Evolutionary conservation across 2,797 vertebrate species (phyloP), one percentile per base, ranked within the genome.

Genomic region (Galagoides demidoff): DNA sequence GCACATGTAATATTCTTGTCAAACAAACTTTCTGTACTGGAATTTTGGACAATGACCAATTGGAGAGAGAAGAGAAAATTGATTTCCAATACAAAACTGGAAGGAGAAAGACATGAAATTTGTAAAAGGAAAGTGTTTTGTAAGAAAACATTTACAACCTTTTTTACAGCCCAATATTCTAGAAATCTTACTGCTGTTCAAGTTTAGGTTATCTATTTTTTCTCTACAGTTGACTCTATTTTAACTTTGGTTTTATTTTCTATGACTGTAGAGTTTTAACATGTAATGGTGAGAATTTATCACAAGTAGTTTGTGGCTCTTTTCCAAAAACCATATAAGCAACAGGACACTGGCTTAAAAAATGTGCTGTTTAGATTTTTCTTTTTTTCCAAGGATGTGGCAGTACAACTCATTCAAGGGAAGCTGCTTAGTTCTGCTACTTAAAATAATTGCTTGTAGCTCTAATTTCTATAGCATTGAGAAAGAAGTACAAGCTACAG

Each of bases 201-300:
- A 94, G 63, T 85, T 77, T 4, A 96, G 55, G 78, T 97, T 96
- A 97, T 88, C 92, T 77, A 89, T 95, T 97, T 94, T 95, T 98
- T 96, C 96, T 95, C 94, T 97, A 25, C 0, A 10, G 85, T n/a
- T 89, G 68, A 97, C 97, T 97, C 92, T 97, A 78, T 97, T 98
- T 97, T 97, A 98, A 95, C 97, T 97, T 98, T 83, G 96, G 98
- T 98, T 98, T 98, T 97, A 86, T 98, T 98, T 98, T 97, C 97
- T 98, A 95, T 84, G 97, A 97, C 95, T 10, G 0, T 96, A 97
- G 97, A 98, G 94, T 97, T 98, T 97, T 97, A 97, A 98, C 77
- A 95, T 97, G 98, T 97, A 98, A 98, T 98, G 98, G 98, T 99
- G 98, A 98, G 95, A 98, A 98, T 97, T 98, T 98, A 98, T 98